These are phyloP conservation scores for Megaceryle alcyon DNA, from an alignment of 2,797 vertebrate species.

Conservation along the genomic window DNA sequence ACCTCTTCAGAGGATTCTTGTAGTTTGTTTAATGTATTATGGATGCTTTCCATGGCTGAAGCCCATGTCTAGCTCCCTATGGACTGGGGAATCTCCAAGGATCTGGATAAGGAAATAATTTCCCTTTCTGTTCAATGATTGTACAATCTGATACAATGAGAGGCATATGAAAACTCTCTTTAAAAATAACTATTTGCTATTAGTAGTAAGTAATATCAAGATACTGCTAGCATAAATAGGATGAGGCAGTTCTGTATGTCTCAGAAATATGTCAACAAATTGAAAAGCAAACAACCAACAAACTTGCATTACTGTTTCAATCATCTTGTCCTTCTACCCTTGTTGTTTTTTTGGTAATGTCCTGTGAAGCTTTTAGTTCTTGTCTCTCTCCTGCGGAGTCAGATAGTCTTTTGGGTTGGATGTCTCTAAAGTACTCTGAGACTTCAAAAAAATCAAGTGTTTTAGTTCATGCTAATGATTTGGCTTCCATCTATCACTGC, in stretches of 20 bases:
- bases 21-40: background rate
- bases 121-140: background rate
- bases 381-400: background rate
- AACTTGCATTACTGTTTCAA: background rate
- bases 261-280: background rate
- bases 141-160: background rate
- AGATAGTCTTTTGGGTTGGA: background rate
- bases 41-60: background rate
- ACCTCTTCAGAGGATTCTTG: background rate
- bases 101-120: background rate
- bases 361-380: background rate
- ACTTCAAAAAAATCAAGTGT: background rate
- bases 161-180: background rate
- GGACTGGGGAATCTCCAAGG: background rate
- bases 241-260: background rate
- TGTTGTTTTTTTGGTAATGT: background rate
- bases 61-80: background rate
- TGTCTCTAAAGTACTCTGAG: background rate
- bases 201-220: background rate
- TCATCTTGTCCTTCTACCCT: background rate
- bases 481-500: background rate
- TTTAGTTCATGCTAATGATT: constrained; percentile 3
- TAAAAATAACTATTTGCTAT: background rate
- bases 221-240: background rate
- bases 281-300: background rate